phyloP scores from a whole-genome alignment of 2,797 vertebrate species.

The Morelia viridis region DNA sequence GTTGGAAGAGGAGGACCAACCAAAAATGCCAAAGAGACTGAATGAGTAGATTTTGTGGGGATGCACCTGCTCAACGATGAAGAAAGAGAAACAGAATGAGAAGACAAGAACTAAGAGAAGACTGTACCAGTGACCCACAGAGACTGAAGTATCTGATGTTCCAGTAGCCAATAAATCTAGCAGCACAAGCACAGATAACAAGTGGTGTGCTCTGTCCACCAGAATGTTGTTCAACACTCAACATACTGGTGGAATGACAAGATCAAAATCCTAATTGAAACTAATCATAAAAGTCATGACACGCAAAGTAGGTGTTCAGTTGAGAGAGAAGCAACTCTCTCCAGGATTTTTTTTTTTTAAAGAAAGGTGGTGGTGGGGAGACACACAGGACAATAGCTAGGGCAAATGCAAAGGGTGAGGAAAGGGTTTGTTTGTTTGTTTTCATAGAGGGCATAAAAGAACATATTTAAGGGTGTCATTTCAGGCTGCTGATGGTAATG shows the following conservation, averaged over 20 bases:
- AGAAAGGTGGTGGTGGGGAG: neutral
- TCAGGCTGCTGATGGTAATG: too few relatives aligned
- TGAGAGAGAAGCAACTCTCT: neutral
- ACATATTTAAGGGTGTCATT: neutral
- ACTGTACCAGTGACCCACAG: neutral
- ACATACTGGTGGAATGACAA: neutral
- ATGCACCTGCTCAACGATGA: neutral
- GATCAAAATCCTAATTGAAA: neutral
- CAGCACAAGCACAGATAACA: neutral
- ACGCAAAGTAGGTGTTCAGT: neutral
- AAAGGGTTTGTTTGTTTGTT: neutral
- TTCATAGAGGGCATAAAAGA: neutral
- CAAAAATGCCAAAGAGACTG: neutral
- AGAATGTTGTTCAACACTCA: neutral
- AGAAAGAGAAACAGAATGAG: neutral
- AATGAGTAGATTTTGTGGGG: neutral
- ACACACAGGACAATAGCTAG: neutral
- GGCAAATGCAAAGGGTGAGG: neutral
- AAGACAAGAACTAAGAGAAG: neutral
- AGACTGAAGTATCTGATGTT: neutral
- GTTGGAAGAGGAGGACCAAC: neutral
- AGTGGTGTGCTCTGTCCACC: neutral
- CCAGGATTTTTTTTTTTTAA: neutral
- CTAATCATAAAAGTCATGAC: neutral
- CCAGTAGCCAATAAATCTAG: neutral